Evolutionary conservation across 2,888 invertebrate genomes (phyloP).

Genomic region (Sarcophaga rosellei): DNA sequence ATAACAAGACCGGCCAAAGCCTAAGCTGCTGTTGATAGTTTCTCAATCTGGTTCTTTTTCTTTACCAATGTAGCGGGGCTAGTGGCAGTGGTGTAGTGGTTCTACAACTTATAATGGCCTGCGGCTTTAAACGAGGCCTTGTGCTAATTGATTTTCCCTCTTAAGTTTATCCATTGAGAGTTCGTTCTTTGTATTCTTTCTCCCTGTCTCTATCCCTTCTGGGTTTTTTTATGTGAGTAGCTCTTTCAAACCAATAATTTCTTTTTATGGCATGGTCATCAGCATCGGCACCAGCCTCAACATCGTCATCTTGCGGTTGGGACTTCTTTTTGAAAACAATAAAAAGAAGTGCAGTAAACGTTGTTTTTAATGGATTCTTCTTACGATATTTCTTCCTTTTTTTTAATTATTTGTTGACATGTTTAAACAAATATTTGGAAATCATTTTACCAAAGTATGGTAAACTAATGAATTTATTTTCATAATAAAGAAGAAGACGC

Average conservation of each 20-base stretch:
- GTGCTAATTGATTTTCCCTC: slow-evolving; percentile 66
- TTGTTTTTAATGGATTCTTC: no score
- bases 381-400: no score
- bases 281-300: no score
- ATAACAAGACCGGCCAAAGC: slow-evolving; percentile 34
- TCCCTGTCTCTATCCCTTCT: neutral
- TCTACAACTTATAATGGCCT: slow-evolving; percentile 50
- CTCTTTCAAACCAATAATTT: neutral
- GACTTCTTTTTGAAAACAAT: neutral
- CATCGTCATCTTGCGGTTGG: neutral
- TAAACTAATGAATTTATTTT: no score
- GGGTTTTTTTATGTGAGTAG: neutral
- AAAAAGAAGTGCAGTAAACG: neutral
- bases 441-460: no score
- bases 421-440: no score
- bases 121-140: slow-evolving; percentile 61
- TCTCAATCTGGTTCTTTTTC: neutral
- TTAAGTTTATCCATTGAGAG: slow-evolving; percentile 58
- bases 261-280: neutral
- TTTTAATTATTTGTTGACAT: no score
- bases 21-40: neutral
- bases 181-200: slow-evolving; percentile 4
- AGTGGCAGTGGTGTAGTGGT: slow-evolving; percentile 14
- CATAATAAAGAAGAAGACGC: no score
- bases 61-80: no score